Percentiles rank a stretch among this genome's conserved stretches.
Evolutionary conservation across 2,888 invertebrate genomes (phyloP).

Genomic region (Xylocampa areola): DNA sequence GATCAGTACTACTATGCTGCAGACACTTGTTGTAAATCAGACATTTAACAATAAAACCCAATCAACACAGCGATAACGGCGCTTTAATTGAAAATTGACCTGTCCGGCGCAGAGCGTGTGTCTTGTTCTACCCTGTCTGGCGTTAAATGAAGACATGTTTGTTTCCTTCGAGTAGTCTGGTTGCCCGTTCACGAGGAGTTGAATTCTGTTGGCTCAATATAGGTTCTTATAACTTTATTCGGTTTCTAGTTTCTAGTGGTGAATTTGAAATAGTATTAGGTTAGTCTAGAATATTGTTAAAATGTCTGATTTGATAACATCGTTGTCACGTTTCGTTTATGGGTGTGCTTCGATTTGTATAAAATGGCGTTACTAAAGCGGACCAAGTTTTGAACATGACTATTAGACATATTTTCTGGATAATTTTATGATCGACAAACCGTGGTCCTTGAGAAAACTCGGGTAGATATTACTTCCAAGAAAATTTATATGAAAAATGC

Average conservation of each 20-base stretch:
- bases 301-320: slow-evolving; percentile 4
- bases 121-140: slow-evolving; percentile 46
- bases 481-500: too few species aligned
- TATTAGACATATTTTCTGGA: too few species aligned
- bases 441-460: too few species aligned
- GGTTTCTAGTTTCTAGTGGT: neutral
- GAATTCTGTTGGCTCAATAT: slow-evolving; percentile 35
- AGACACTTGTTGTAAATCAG: slow-evolving; percentile 39
- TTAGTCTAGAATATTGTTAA: neutral
- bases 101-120: slow-evolving; percentile 62
- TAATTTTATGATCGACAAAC: too few species aligned
- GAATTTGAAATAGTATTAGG: slow-evolving; percentile 21
- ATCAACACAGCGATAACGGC: slow-evolving; percentile 47
- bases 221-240: slow-evolving; percentile 12
- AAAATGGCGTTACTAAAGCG: too few species aligned
- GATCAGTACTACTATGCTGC: neutral
- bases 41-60: slow-evolving; percentile 52
- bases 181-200: slow-evolving; percentile 11
- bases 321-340: too few species aligned
- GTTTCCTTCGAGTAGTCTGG: slow-evolving; percentile 51
- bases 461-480: too few species aligned
- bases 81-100: slow-evolving; percentile 63
- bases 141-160: slow-evolving; percentile 53
- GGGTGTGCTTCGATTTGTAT: too few species aligned
- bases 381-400: too few species aligned